Percentiles rank a stretch among this genome's conserved stretches.
These are phyloP conservation scores for Aleadryas rufinucha DNA, from an alignment of 2,113 vertebrate genomes.

Conservation along the genomic window DNA sequence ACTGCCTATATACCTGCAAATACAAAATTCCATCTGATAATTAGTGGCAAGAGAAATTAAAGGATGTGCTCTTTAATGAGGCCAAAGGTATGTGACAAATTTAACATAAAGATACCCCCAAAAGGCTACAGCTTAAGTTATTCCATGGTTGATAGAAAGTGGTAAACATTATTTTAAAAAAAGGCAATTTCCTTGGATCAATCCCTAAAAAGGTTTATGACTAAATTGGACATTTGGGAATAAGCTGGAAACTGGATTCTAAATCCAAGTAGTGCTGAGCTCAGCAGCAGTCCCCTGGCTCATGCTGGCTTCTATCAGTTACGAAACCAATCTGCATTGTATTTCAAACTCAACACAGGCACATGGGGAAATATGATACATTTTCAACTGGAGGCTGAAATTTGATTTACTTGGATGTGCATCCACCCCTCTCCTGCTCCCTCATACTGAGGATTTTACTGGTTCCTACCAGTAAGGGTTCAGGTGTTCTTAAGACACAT, in stretches of 20 bases:
- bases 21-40: background rate
- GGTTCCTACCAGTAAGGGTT: background rate
- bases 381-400: background rate
- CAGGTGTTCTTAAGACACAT: background rate
- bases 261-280: constrained; percentile 35
- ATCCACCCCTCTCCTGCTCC: background rate
- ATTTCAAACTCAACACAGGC: background rate
- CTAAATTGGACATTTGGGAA: constrained; percentile 39
- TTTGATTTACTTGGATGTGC: background rate
- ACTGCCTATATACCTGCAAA: background rate
- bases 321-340: constrained; percentile 18
- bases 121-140: constrained; percentile 4
- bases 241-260: constrained; percentile 15
- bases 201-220: constrained; percentile 31
- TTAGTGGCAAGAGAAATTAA: background rate
- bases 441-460: background rate
- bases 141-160: background rate
- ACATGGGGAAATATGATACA: background rate
- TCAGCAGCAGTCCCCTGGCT: constrained; percentile 34
- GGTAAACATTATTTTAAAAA: background rate
- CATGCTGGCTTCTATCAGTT: background rate
- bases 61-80: background rate
- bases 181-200: constrained; percentile 28
- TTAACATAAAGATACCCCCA: background rate
- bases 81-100: background rate